A percentile compares a stretch with the other conserved stretches of the same genome.
Conservation (phyloP, 2,888 invertebrate genomes). For the Gastracanthus pulcherrimus region DNA sequence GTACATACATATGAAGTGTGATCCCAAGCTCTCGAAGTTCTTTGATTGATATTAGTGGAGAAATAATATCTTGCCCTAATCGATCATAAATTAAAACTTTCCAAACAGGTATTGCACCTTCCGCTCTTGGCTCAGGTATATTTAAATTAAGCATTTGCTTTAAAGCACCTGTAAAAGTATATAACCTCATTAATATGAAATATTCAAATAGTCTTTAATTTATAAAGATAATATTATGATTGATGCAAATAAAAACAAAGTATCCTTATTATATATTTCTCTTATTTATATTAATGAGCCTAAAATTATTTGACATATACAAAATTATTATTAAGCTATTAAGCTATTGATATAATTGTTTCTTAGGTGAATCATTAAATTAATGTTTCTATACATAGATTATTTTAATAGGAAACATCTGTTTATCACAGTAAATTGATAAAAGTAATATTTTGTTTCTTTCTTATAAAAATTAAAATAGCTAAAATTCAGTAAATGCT, state of each 20-base stretch:
- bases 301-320: no score
- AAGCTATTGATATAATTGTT: no score
- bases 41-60: conserved; percentile 96
- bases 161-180: conserved; percentile 90
- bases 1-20: conserved; percentile 95
- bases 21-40: conserved; percentile 97
- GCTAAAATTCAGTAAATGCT: not conserved
- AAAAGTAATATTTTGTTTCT: not conserved
- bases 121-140: conserved; percentile 86
- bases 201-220: not conserved
- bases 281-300: no score
- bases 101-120: conserved; percentile 94
- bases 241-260: not conserved
- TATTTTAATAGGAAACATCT: no score
- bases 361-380: no score
- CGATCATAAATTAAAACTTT: conserved; percentile 97
- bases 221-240: not conserved
- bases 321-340: no score
- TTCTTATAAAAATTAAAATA: not conserved
- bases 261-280: no score
- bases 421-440: not conserved
- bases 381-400: no score
- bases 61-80: conserved; percentile 98
- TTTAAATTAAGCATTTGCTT: conserved; percentile 98
- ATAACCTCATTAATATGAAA: not conserved